A percentile compares a stretch with the other conserved stretches of the same genome.
phyloP scores from a whole-genome alignment of 2,888 invertebrate genomes.

The Polyommatus icarus region DNA sequence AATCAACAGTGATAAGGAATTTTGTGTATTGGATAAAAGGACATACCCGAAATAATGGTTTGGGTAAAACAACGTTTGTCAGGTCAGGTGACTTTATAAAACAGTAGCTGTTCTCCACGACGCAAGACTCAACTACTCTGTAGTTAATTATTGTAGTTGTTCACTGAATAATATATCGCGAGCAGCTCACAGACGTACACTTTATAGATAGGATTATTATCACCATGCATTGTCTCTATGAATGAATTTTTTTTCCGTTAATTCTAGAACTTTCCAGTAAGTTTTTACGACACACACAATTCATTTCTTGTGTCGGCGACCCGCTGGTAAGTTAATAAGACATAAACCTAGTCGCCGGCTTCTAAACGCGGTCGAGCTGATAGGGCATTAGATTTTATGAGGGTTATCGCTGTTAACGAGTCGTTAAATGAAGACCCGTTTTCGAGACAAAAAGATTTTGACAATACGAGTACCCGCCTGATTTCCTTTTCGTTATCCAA shows the following conservation, averaged over 20 bases:
- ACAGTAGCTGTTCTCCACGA: no score
- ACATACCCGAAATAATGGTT: no score
- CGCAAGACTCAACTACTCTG: no score
- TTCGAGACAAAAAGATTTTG: conserved; percentile 12
- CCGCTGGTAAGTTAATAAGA: conserved; percentile 12
- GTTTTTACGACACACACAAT: not conserved
- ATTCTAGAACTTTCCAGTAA: not conserved
- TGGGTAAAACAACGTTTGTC: no score
- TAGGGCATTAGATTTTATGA: conserved; percentile 13
- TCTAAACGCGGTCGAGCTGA: not conserved
- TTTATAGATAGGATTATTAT: no score
- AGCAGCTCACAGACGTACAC: no score
- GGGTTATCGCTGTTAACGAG: conserved; percentile 17
- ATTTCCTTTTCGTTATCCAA: not conserved
- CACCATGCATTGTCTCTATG: no score
- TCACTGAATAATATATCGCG: no score
- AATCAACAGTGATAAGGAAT: no score
- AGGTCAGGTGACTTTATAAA: no score
- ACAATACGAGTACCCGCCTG: not conserved
- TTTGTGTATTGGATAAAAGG: no score
- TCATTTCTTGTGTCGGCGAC: not conserved
- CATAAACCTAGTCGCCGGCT: conserved; percentile 14
- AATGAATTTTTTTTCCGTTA: not conserved
- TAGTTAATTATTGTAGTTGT: no score
- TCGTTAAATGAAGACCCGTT: conserved; percentile 17